phyloP scores from a whole-genome alignment of 2,888 invertebrate genomes.

The Spialia ferax region DNA sequence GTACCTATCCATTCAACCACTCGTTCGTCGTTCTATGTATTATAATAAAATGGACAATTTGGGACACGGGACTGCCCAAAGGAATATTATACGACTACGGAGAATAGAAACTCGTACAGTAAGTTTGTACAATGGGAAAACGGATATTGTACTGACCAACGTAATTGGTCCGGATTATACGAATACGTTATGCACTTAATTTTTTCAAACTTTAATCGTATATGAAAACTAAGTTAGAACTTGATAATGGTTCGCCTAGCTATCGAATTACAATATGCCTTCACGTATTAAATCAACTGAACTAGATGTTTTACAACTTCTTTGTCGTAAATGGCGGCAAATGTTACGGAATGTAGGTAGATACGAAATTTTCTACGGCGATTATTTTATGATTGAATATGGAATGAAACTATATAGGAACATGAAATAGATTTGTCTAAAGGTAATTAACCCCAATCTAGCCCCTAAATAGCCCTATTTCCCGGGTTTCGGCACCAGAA shows the following conservation, averaged over 20 bases:
- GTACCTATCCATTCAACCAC: neutral
- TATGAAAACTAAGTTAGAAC: neutral
- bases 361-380: neutral
- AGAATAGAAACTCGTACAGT: no score
- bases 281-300: neutral
- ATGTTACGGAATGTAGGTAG: neutral
- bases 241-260: neutral
- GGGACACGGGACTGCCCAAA: no score
- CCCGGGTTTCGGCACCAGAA: conserved; percentile 7
- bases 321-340: neutral
- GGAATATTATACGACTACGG: no score
- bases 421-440: neutral
- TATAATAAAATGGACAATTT: no score
- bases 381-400: neutral
- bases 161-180: neutral
- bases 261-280: neutral
- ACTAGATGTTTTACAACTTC: neutral
- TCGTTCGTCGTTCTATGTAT: no score
- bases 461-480: neutral
- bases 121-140: no score
- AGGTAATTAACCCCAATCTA: neutral
- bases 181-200: neutral
- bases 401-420: neutral
- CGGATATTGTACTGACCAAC: neutral
- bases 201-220: neutral